Base-by-base conservation (phyloP, 1,140 invertebrate genomes). In the Fopius arisanus region DNA sequence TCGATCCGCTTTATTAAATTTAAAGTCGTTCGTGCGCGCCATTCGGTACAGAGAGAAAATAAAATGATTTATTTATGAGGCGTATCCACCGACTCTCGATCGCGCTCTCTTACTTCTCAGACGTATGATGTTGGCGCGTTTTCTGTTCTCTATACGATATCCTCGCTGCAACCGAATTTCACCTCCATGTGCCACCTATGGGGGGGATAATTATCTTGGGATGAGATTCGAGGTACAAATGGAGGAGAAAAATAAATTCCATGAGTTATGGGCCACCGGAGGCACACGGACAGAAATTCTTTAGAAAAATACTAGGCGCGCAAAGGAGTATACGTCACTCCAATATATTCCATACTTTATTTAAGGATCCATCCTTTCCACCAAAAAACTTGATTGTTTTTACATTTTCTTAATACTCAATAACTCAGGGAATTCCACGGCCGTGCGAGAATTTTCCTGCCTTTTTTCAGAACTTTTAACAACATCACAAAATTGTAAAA, bases 11-110 rank as follows among this genome's bases (percentile, higher is more conserved):
- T 65, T 65, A 65, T 65, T 65, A 65, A 65, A 65, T 65, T 65
- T 65, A 65, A 65, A 65, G 29, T 65, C 62, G 28, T 65, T 33
- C 28, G 62, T 65, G 29, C 62, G 62, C 62, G 62, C 62, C 62
- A 70, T 70, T 70, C 29, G 63, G 29, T 37, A 62, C 54, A 23
- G 33, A 71, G 71, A 67, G 65, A 73, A 73, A 73, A 73, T 73
- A 40, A 54, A 69, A 73, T 67, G 31, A 51, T 73, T 73, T 67
- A 74, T 70, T 70, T 51, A 74, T 70, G 48, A 59, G 33, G 48
- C 31, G 41, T 70, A 51, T 66, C 59, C 40, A 51, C 63, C 41
- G 65, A 12, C 43, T 59, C 59, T 72, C 28, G 40, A 66, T 72
- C 70, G 31, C 26, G 37, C 72, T 68, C 72, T 63, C 43, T n/a